These are phyloP conservation scores for Colletes latitarsis DNA, from an alignment of 1,140 invertebrate genomes.

Conservation along the genomic window DNA sequence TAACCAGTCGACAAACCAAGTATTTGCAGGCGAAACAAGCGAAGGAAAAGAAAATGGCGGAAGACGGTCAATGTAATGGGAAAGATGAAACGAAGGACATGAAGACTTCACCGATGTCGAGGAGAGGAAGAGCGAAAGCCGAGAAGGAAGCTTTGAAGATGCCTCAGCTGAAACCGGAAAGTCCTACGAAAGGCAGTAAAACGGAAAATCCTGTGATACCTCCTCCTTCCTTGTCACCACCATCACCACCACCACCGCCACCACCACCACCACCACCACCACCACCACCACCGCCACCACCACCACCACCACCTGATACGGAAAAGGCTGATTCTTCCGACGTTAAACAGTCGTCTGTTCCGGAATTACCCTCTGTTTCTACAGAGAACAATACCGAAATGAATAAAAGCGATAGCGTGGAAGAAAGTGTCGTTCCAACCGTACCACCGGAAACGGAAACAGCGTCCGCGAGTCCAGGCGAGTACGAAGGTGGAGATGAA, in stretches of 20 bases:
- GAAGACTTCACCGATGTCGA: constrained; percentile 65
- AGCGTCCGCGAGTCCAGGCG: constrained; percentile 78
- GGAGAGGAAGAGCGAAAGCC: constrained; percentile 70
- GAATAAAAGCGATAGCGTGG: constrained; percentile 19
- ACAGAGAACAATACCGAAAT: constrained; percentile 15
- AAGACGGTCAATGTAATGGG: constrained; percentile 66
- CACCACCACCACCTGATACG: constrained; percentile 47
- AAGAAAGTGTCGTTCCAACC: constrained; percentile 14
- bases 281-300: constrained; percentile 47
- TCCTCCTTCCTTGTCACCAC: constrained; percentile 55
- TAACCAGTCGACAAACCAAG: constrained; percentile 75
- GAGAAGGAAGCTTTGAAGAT: constrained; percentile 61
- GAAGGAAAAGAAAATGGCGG: constrained; percentile 70
- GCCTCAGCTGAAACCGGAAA: constrained; percentile 63
- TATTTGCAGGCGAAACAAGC: constrained; percentile 68
- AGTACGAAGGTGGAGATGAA: constrained; percentile 81
- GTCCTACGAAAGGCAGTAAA: constrained; percentile 42
- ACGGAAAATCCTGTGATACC: constrained; percentile 56
- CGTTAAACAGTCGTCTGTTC: constrained; percentile 61
- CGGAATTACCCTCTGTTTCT: constrained; percentile 56
- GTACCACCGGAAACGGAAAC: constrained; percentile 66
- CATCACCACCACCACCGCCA: constrained; percentile 49
- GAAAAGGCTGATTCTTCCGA: constrained; percentile 45
- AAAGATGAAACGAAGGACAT: constrained; percentile 61
- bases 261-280: constrained; percentile 48